phyloP scores from a whole-genome alignment of 2,888 invertebrate species.

The Zygothrica quintamaculata region DNA sequence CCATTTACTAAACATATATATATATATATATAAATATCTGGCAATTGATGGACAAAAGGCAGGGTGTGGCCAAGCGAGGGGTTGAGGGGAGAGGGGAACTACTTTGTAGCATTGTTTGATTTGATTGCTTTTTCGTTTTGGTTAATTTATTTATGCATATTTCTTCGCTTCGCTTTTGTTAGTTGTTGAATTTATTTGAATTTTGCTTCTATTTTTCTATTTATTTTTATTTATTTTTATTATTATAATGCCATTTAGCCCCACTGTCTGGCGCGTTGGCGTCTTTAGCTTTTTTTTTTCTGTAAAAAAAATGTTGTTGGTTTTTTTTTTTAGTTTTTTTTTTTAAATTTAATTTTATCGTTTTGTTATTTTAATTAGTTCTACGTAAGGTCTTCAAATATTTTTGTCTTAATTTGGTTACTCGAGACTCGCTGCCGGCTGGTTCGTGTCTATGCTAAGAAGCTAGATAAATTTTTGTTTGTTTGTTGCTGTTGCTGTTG shows the following conservation, averaged over 20 bases:
- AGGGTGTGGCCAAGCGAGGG: neutral
- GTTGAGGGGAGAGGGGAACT: neutral
- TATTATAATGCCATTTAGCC: conserved; percentile 65
- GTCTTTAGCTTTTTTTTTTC: conserved; percentile 15
- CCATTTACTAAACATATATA: neutral
- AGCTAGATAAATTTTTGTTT: neutral
- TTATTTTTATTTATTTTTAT: too few relatives aligned
- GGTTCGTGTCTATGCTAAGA: conserved; percentile 52
- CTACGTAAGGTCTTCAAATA: conserved; percentile 32
- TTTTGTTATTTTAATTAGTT: conserved; percentile 80
- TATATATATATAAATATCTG: conserved; percentile 3
- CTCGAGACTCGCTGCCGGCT: conserved; percentile 8
- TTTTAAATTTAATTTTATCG: conserved; percentile 53
- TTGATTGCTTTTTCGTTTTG: conserved; percentile 40
- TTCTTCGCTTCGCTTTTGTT: conserved; percentile 3
- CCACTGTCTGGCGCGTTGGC: conserved; percentile 46
- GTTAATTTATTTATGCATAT: conserved; percentile 71
- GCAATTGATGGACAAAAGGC: too few relatives aligned
- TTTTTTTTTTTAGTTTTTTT: too few relatives aligned
- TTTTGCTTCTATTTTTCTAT: conserved; percentile 32
- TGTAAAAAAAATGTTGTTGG: too few relatives aligned
- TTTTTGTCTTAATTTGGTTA: conserved; percentile 41
- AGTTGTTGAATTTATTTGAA: conserved; percentile 11
- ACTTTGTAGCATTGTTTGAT: conserved; percentile 41
- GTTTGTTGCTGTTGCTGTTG: neutral